Conservation (phyloP, 2,797 vertebrate genomes). For the Enteromius trimaculatus region DNA sequence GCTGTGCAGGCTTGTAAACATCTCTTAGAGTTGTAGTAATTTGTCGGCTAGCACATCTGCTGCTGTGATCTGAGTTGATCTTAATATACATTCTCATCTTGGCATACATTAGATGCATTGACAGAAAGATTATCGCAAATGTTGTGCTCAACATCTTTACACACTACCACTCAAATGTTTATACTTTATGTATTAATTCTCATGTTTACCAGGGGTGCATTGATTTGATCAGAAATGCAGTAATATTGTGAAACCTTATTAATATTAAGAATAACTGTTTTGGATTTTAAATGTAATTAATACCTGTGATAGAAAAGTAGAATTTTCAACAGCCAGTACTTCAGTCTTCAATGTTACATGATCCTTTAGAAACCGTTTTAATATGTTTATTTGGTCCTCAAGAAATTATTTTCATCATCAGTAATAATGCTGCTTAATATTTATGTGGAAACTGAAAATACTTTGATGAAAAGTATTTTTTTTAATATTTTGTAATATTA, state of each 20-base stretch:
- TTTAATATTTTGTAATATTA: not conserved
- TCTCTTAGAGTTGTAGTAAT: conserved; percentile 10
- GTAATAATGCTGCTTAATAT: not conserved
- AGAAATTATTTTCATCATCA: not conserved
- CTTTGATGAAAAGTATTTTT: not conserved
- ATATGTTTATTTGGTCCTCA: not conserved
- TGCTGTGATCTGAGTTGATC: conserved; percentile 5
- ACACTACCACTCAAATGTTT: not conserved
- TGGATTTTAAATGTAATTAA: not conserved
- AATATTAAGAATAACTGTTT: not conserved
- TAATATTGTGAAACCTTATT: not conserved
- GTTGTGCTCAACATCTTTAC: not conserved
- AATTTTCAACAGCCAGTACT: too few species aligned
- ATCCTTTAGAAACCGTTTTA: not conserved
- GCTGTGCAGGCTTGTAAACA: conserved; percentile 22
- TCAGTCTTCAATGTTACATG: too few species aligned
- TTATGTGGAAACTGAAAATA: not conserved
- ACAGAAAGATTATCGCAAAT: not conserved
- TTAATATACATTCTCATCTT: not conserved
- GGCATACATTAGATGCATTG: not conserved
- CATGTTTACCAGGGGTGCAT: not conserved
- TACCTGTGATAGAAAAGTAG: not conserved
- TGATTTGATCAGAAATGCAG: too few species aligned
- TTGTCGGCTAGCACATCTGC: conserved; percentile 19
- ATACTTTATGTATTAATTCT: not conserved